Evolutionary conservation across 1,140 invertebrate genomes (phyloP).

Genomic region (Macrobrachium rosenbergii): DNA sequence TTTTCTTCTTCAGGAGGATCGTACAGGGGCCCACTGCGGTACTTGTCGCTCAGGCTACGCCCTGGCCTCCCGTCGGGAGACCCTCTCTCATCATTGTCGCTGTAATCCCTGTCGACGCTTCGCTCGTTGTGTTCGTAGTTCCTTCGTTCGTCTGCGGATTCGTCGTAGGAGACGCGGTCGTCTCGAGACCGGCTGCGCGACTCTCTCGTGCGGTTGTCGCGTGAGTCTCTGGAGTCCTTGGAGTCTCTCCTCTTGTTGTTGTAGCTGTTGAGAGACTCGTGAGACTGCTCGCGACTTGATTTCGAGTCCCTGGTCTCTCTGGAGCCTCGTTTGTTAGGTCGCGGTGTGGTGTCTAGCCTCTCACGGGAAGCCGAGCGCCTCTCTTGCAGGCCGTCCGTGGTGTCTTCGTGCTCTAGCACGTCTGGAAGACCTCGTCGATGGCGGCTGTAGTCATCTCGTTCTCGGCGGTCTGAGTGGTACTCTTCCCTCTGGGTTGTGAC

Average conservation of each 20-base stretch:
- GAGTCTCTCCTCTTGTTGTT: constrained; percentile 24
- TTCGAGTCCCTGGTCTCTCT: constrained; percentile 1
- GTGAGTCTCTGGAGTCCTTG: constrained; percentile 34
- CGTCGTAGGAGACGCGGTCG: constrained; percentile 24
- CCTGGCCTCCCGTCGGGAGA: constrained; percentile 32
- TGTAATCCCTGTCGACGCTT: neutral
- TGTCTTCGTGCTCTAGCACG: constrained; percentile 29
- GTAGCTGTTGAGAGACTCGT: constrained; percentile 4
- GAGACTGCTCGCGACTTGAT: neutral
- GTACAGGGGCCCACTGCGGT: constrained; percentile 16
- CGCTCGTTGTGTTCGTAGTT: constrained; percentile 2
- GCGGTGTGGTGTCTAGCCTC: constrained; percentile 16
- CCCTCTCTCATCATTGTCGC: constrained; percentile 6
- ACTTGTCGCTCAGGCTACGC: constrained; percentile 51
- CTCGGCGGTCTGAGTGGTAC: constrained; percentile 1
- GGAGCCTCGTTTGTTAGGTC: neutral
- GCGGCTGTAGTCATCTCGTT: neutral
- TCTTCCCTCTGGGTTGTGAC: neutral
- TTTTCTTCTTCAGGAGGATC: constrained; percentile 21
- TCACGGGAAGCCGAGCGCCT: neutral
- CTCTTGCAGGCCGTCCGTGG: neutral
- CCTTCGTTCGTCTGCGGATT: constrained; percentile 29
- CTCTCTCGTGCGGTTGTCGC: neutral
- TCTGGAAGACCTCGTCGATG: constrained; percentile 18
- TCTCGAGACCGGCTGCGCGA: constrained; percentile 40